phyloP scores from a whole-genome alignment of 1,140 invertebrate genomes.

The Psix sp. region DNA sequence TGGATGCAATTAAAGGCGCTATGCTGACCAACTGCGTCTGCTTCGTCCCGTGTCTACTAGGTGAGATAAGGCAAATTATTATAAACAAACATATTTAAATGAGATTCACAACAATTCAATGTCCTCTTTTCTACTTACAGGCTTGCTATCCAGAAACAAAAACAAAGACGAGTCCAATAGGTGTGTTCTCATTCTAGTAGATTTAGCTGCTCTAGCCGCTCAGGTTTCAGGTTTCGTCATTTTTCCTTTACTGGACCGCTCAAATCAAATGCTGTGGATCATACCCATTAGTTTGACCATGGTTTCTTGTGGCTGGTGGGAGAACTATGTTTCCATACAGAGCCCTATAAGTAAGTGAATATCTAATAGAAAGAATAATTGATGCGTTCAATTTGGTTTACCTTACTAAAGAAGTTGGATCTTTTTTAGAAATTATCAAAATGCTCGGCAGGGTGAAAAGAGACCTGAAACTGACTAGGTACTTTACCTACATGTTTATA shows the following conservation, averaged over 20 bases:
- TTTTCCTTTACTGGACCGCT: constrained; percentile 89
- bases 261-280: constrained; percentile 84
- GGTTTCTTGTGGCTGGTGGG: constrained; percentile 96
- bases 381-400: too few species aligned
- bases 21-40: constrained; percentile 97
- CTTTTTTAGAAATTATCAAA: constrained; percentile 88
- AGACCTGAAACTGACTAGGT: constrained; percentile 86
- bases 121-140: constrained; percentile 74
- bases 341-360: constrained; percentile 86
- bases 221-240: constrained; percentile 93
- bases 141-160: constrained; percentile 86
- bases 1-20: constrained; percentile 94
- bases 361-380: too few species aligned
- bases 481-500: constrained; percentile 93
- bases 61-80: constrained; percentile 66
- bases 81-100: neutral
- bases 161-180: constrained; percentile 84
- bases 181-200: constrained; percentile 87
- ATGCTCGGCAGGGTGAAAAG: constrained; percentile 89
- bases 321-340: constrained; percentile 93
- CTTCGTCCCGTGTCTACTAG: constrained; percentile 88
- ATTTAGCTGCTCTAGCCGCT: constrained; percentile 87
- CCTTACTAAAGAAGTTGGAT: too few species aligned
- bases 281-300: constrained; percentile 89
- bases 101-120: too few species aligned